Base-by-base conservation (phyloP, 1,140 invertebrate genomes). In the Uloborus diversus region DNA sequence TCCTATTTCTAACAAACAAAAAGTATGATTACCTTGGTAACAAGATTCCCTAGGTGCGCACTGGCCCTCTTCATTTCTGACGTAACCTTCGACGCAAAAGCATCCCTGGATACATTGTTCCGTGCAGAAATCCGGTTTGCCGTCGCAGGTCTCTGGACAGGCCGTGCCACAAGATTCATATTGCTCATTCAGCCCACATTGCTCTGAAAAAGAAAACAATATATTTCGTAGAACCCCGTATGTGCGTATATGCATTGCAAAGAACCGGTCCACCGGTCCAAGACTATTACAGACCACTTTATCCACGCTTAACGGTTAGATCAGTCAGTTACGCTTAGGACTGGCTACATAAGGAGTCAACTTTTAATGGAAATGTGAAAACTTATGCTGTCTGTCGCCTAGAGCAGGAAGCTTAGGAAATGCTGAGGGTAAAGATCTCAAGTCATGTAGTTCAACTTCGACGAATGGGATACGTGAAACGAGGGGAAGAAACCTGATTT, bases 11-110 rank as follows among this genome's bases (percentile, higher is more conserved):
- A n/a, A n/a, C n/a, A n/a, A 35, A 64, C n/a, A n/a, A n/a, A n/a
- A n/a, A n/a, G n/a, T n/a, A 64, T n/a, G 11, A 33, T 49, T 4
- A 68, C 65, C 20, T 32, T 28, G 0, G 1, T 20, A 47, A 25
- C 69, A 71, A 11, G 35, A 7, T 28, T 37, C 13, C n/a, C 30
- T 14, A 32, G 14, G 11, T 9, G 62, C 23, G 59, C 78, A 80
- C 1, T 59, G 25, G 25, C 66, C 66, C 1, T 62, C 20, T 0
- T 70, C 23, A 20, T 80, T 33, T 13, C 33, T 59, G 30, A 69
- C 17, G 11, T 49, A 27, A 17, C 78, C 78, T 28, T 68, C 7
- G 3, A 62, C 70, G 28, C 78, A 80, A 32, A 70, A 69, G 42
- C 78, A 80, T 4, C 78, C 78, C 1, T 51, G 13, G 4, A 20